phyloP scores from a whole-genome alignment of 2,113 vertebrate genomes.

The Vidua macroura region DNA sequence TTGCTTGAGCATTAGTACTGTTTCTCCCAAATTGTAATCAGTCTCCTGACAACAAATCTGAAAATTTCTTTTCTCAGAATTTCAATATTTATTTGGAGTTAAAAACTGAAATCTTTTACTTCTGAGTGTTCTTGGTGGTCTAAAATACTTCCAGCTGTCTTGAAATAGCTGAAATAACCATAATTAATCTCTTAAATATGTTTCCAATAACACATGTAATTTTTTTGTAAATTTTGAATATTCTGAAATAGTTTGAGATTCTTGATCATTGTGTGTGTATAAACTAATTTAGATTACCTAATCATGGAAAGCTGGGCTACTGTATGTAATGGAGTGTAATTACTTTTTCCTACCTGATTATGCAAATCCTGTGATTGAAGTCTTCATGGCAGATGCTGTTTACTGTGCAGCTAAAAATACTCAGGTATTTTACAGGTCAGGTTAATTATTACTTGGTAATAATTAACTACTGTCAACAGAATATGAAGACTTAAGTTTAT shows the following conservation, averaged over 20 bases:
- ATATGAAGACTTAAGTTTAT: not conserved
- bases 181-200: not conserved
- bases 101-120: not conserved
- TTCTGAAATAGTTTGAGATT: not conserved
- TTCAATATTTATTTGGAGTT: not conserved
- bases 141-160: not conserved
- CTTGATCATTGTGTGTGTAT: not conserved
- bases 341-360: not conserved
- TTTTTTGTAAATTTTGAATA: not conserved
- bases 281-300: not conserved
- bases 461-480: not conserved
- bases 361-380: not conserved
- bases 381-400: conserved; percentile 1
- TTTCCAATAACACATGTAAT: not conserved
- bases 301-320: not conserved
- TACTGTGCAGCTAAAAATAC: not conserved
- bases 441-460: not conserved
- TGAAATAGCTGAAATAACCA: not conserved
- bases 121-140: not conserved
- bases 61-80: not conserved
- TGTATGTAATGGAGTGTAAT: not conserved
- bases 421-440: not conserved
- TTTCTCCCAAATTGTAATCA: not conserved
- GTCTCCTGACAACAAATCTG: not conserved
- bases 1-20: not conserved